Evolutionary conservation across 2,113 vertebrate species (phyloP).

Genomic region (Rhinogobius similis): DNA sequence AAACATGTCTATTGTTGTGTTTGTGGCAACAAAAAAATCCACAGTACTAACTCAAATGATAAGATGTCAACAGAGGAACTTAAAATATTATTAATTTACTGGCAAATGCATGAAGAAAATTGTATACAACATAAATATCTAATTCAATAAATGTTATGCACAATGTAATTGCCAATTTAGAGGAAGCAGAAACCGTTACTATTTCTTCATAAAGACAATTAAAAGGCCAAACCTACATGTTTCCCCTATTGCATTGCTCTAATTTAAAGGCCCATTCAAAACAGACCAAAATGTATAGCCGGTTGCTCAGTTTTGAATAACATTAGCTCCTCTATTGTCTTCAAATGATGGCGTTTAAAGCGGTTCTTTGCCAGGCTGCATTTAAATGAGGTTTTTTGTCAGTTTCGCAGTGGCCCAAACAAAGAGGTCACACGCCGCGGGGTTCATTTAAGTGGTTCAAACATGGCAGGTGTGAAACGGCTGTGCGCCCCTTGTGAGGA

Average conservation of each 20-base stretch:
- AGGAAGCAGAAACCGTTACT: not conserved
- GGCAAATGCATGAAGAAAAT: too few species aligned
- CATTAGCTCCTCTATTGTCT: conserved; percentile 3
- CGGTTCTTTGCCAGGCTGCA: conserved; percentile 10
- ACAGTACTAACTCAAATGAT: not conserved
- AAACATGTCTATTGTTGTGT: too few species aligned
- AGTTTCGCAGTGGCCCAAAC: conserved; percentile 26
- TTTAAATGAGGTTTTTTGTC: conserved; percentile 20
- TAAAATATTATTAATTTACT: not conserved
- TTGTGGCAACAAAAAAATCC: too few species aligned
- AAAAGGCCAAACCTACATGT: not conserved
- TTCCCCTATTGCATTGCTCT: not conserved
- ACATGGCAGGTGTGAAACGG: conserved; percentile 56
- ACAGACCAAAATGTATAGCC: not conserved
- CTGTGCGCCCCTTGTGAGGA: conserved; percentile 4
- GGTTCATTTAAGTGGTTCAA: conserved; percentile 39
- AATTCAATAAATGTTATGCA: not conserved
- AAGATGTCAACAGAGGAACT: not conserved
- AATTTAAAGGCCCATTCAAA: conserved; percentile 2
- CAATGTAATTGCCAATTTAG: not conserved
- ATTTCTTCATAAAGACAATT: not conserved
- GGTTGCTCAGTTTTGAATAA: not conserved
- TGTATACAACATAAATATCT: not conserved
- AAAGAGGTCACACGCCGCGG: conserved; percentile 23
- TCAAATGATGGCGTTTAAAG: not conserved